Conservation (phyloP, 2,888 invertebrate species). For the Trichogramma evanescens region DNA sequence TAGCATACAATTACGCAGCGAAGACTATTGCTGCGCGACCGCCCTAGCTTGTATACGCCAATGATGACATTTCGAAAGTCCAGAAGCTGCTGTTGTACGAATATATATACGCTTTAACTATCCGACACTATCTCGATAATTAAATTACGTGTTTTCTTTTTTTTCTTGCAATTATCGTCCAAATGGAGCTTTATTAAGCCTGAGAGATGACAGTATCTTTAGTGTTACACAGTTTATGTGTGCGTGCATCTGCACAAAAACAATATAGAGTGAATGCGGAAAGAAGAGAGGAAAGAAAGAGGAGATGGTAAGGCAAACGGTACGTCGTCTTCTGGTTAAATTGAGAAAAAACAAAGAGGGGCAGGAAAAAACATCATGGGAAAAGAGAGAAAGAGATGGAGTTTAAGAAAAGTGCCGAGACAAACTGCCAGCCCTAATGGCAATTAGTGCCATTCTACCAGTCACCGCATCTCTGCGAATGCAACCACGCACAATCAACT, state of each 20-base stretch:
- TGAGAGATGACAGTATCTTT: too few relatives aligned
- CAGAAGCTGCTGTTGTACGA: too few relatives aligned
- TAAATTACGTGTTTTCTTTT: too few relatives aligned
- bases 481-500: slow-evolving; percentile 15
- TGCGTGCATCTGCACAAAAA: slow-evolving; percentile 4
- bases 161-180: too few relatives aligned
- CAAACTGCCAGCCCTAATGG: slow-evolving; percentile 45
- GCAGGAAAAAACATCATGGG: neutral
- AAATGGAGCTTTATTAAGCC: too few relatives aligned
- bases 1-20: too few relatives aligned
- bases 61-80: too few relatives aligned
- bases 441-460: slow-evolving; percentile 46
- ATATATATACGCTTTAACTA: too few relatives aligned
- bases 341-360: slow-evolving; percentile 24
- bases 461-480: slow-evolving; percentile 20
- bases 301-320: slow-evolving; percentile 9
- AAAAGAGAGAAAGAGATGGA: slow-evolving; percentile 2
- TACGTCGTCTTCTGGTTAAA: slow-evolving; percentile 22
- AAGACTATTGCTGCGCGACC: too few relatives aligned
- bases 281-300: neutral
- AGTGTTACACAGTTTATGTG: neutral
- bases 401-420: slow-evolving; percentile 27
- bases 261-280: neutral
- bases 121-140: too few relatives aligned
- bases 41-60: too few relatives aligned